Evolutionary conservation across 1,140 invertebrate genomes (phyloP).

Genomic region (Drosophila takahashii): DNA sequence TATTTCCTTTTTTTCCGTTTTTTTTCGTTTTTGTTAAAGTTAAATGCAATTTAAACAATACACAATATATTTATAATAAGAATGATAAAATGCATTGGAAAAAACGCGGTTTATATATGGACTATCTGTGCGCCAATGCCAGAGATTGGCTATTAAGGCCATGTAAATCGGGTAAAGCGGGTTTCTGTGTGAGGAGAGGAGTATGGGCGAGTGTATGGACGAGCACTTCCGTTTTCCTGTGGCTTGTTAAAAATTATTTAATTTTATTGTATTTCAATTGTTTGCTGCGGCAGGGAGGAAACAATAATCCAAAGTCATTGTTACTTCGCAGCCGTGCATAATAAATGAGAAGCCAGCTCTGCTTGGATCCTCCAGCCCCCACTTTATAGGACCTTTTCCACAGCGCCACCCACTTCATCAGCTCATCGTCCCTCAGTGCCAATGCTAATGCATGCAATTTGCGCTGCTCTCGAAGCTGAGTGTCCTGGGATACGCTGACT

Average conservation of each 20-base stretch:
- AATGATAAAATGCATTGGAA: slow-evolving; percentile 66
- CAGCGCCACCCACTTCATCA: background rate
- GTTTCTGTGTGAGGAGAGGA: slow-evolving; percentile 3
- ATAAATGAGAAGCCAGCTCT: slow-evolving; percentile 37
- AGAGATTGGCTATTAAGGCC: slow-evolving; percentile 68
- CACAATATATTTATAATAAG: slow-evolving; percentile 73
- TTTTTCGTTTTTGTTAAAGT: slow-evolving; percentile 40
- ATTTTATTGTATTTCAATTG: slow-evolving; percentile 79
- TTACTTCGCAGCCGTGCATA: slow-evolving; percentile 41
- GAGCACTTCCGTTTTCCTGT: slow-evolving; percentile 75
- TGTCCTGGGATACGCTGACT: background rate
- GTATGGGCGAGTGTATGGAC: slow-evolving; percentile 17
- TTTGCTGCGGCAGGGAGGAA: slow-evolving; percentile 61
- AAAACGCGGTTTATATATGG: slow-evolving; percentile 31
- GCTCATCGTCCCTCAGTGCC: background rate
- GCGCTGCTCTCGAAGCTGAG: slow-evolving; percentile 10
- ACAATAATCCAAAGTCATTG: slow-evolving; percentile 64
- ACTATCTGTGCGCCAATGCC: slow-evolving; percentile 51
- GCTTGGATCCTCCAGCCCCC: background rate
- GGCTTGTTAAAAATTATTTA: slow-evolving; percentile 80
- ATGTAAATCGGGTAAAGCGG: slow-evolving; percentile 16
- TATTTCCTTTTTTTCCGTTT: slow-evolving; percentile 7
- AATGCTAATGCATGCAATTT: slow-evolving; percentile 31
- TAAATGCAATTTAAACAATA: slow-evolving; percentile 81
- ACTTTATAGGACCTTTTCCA: slow-evolving; percentile 3